phyloP scores from a whole-genome alignment of 2,113 vertebrate species.

The Python bivittatus region DNA sequence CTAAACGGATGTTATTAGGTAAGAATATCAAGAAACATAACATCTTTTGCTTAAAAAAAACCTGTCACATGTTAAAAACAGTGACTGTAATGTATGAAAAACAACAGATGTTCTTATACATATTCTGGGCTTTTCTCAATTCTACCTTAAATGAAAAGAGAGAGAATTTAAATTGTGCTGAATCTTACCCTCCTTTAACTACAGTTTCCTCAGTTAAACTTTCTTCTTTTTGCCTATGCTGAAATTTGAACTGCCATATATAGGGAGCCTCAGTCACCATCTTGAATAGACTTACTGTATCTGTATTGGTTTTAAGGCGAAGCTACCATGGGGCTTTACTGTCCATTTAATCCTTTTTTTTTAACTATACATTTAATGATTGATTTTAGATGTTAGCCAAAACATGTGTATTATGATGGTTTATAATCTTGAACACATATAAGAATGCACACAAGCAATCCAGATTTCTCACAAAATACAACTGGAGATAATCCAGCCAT shows the following conservation, averaged over 20 bases:
- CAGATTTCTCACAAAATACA: not conserved
- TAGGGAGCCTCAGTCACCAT: not conserved
- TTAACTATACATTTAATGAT: not conserved
- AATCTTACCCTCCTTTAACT: not conserved
- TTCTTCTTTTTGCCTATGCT: not conserved
- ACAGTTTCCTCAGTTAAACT: not conserved
- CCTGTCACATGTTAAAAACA: not conserved
- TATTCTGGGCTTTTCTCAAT: not conserved
- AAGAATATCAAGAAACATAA: not conserved
- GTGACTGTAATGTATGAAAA: not conserved
- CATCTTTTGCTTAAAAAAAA: not conserved
- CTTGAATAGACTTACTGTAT: not conserved
- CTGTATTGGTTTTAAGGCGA: not conserved
- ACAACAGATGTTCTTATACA: not conserved
- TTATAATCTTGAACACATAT: not conserved
- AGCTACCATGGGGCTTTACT: not conserved
- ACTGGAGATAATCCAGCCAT: not conserved
- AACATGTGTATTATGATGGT: not conserved
- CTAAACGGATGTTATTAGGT: not conserved
- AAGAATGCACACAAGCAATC: not conserved
- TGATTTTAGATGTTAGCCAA: not conserved
- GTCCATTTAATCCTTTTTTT: not conserved
- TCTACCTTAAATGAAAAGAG: not conserved
- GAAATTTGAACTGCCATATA: not conserved
- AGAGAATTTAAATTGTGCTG: not conserved